A percentile compares a stretch with the other conserved stretches of the same genome.
Evolutionary conservation across 2,797 vertebrate genomes (phyloP).

Genomic region (Crocidura indochinensis): DNA sequence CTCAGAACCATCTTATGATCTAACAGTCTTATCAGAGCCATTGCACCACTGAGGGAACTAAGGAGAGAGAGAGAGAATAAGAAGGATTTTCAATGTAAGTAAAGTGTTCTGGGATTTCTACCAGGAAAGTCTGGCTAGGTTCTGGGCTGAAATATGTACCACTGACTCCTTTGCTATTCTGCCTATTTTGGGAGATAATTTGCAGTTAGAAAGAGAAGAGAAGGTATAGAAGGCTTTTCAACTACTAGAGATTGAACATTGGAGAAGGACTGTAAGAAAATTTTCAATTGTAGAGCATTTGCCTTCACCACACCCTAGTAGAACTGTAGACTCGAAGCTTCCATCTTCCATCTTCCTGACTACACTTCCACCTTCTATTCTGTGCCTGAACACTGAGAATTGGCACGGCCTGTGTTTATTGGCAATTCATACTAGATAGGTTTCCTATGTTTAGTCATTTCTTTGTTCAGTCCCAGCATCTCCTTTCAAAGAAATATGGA

Average conservation of each 20-base stretch:
- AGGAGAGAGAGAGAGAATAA: not conserved
- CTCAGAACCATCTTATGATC: not conserved
- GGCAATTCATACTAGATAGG: too few relatives aligned
- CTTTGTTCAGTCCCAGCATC: not conserved
- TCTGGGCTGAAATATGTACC: not conserved
- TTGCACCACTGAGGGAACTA: not conserved
- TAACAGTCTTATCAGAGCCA: not conserved
- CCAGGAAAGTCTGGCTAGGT: not conserved
- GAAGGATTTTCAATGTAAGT: too few relatives aligned
- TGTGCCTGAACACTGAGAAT: accelerated
- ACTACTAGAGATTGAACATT: not conserved
- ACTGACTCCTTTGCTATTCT: not conserved
- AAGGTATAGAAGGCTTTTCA: not conserved
- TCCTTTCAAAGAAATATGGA: too few relatives aligned
- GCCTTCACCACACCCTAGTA: too few relatives aligned
- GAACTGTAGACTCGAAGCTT: not conserved
- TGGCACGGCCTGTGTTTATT: not conserved
- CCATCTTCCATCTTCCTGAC: not conserved
- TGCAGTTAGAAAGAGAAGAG: not conserved
- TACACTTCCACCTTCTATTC: not conserved
- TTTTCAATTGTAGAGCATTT: not conserved
- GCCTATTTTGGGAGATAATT: not conserved
- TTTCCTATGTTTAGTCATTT: not conserved
- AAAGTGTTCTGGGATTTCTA: not conserved
- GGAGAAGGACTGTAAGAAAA: not conserved